A percentile compares a stretch with the other conserved stretches of the same genome.
Conservation (phyloP, 2,797 vertebrate species). For the Perodicticus potto region DNA sequence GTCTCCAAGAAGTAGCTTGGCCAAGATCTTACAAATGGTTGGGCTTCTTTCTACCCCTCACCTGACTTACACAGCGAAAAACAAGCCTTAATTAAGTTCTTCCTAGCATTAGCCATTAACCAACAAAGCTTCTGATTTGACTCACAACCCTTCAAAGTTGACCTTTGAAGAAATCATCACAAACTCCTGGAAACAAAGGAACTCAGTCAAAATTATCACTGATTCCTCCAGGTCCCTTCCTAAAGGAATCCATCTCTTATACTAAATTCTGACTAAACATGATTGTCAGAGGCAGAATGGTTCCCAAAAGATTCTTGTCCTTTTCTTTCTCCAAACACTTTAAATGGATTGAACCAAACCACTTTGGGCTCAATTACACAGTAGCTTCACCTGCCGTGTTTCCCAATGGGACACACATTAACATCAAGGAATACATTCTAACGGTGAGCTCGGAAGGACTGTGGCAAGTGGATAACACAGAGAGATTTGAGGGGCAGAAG, state of each 20-base stretch:
- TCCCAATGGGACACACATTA: slow-evolving; percentile 51
- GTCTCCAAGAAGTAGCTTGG: not conserved
- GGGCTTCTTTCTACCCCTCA: not conserved
- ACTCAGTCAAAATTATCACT: not conserved
- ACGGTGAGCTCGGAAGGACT: not conserved
- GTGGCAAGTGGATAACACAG: not conserved
- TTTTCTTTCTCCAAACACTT: slow-evolving; percentile 48
- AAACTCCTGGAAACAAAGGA: not conserved
- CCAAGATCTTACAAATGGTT: not conserved
- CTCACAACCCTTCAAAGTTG: not conserved
- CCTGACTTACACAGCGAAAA: not conserved
- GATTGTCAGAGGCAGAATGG: slow-evolving; percentile 16
- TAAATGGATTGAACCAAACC: slow-evolving; percentile 44
- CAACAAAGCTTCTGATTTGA: not conserved
- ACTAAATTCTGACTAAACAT: slow-evolving; percentile 33
- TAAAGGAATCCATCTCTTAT: slow-evolving; percentile 37
- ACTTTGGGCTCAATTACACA: slow-evolving; percentile 34
- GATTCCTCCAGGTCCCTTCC: not conserved
- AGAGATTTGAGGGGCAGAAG: not conserved
- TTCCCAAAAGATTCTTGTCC: not conserved
- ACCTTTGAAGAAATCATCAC: not conserved
- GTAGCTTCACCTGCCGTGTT: slow-evolving; percentile 30
- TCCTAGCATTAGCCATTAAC: not conserved
- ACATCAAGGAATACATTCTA: slow-evolving; percentile 6
- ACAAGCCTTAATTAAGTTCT: not conserved